A percentile compares a stretch with the other conserved stretches of the same genome.
phyloP scores from a whole-genome alignment of 2,113 vertebrate genomes.

The Cephalopholis sonnerati region DNA sequence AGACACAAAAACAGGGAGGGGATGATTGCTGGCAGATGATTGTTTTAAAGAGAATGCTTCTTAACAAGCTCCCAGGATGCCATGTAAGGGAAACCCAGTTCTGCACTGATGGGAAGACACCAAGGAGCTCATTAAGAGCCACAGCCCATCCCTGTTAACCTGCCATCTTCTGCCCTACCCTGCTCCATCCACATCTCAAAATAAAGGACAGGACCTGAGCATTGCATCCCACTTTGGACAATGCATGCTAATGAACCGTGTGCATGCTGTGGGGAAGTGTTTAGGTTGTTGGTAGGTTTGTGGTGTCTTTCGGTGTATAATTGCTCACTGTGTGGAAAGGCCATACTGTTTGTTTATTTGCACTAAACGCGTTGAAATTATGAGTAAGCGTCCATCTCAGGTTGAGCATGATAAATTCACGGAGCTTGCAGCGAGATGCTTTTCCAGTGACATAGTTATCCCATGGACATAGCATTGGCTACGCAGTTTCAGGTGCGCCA shows the following conservation, averaged over 20 bases:
- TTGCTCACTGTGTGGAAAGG: constrained; percentile 26
- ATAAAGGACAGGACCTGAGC: constrained; percentile 67
- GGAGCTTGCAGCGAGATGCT: neutral
- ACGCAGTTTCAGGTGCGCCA: neutral
- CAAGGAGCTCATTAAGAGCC: constrained; percentile 80
- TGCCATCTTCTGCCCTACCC: constrained; percentile 52
- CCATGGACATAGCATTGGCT: constrained; percentile 1
- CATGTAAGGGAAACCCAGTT: constrained; percentile 19
- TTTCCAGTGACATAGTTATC: constrained; percentile 18
- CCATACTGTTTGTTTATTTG: constrained; percentile 3
- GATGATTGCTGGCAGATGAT: constrained; percentile 46
- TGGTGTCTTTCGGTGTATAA: constrained; percentile 13
- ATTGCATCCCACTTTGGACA: constrained; percentile 30
- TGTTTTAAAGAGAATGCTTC: constrained; percentile 65
- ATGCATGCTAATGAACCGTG: constrained; percentile 66
- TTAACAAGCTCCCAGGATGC: constrained; percentile 75
- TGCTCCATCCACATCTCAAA: constrained; percentile 53
- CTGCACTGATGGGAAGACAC: constrained; percentile 56
- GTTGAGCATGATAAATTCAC: constrained; percentile 35
- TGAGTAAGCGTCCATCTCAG: constrained; percentile 12
- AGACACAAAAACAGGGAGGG: constrained; percentile 10
- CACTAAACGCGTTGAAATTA: constrained; percentile 24
- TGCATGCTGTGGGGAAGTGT: constrained; percentile 16
- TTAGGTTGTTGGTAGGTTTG: constrained; percentile 13
- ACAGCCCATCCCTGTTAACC: constrained; percentile 56